Percentiles rank a stretch among this genome's conserved stretches.
phyloP scores from a whole-genome alignment of 2,113 vertebrate species.

The Tragelaphus imberbis region DNA sequence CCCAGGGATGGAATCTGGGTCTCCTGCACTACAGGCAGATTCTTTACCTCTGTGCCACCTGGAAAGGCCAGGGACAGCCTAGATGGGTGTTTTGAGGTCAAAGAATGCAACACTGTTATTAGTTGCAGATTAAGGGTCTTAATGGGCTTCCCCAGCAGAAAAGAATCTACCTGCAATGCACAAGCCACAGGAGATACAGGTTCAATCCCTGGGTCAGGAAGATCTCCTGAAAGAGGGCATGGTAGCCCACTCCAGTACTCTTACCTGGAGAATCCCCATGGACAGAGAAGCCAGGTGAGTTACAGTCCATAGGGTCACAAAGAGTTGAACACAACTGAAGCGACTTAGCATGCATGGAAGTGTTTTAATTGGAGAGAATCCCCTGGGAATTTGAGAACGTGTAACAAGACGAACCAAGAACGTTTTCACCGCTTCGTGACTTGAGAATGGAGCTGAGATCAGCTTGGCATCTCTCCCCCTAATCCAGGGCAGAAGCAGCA shows the following conservation, averaged over 20 bases:
- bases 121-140: background rate
- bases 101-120: background rate
- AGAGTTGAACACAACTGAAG: background rate
- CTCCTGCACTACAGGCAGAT: background rate
- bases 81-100: background rate
- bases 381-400: background rate
- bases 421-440: rapidly evolving
- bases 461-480: background rate
- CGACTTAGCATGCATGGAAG: background rate
- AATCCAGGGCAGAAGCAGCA: background rate
- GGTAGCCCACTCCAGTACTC: background rate
- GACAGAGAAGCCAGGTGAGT: background rate
- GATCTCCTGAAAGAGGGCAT: background rate
- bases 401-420: background rate
- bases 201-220: background rate
- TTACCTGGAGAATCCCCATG: background rate
- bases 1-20: background rate
- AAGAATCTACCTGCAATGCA: background rate
- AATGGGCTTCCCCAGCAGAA: background rate
- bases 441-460: background rate
- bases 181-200: background rate
- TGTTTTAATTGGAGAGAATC: rapidly evolving
- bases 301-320: background rate
- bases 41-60: background rate
- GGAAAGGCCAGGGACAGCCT: background rate